Base-by-base conservation (phyloP, 1,140 invertebrate species). In the Brachionus rotundiformis region DNA sequence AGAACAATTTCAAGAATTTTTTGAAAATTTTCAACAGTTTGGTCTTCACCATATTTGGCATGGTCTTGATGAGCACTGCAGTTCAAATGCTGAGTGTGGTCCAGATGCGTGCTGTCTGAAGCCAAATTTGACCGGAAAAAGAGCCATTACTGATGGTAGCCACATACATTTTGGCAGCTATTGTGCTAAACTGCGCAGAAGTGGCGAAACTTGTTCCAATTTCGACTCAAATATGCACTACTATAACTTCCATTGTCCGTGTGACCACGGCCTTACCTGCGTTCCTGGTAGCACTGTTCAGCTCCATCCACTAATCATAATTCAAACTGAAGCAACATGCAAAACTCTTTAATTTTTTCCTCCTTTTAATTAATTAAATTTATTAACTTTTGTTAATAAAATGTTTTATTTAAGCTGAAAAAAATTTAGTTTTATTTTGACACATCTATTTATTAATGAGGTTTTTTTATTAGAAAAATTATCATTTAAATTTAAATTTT, bases 81-180 rank as follows among this genome's bases (percentile, higher is more conserved):
- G 47, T 16, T 65, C 59, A 44, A 63, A 81, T 49, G 54, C 44
- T 41, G 59, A 81, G 25, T 81, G 79, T 25, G 79, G 79, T n/a
- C 79, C 79, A 31, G 59, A 63, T 54, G 79, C 79, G 27, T 81
- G 79, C 27, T 81, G 79, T 49, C 39, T 81, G 13, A 47, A 81
- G 63, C 59, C 63, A 31, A 81, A 36, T 47, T 23, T 65, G n/a
- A 25, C 39, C 3, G 79, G 79, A n/a, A 79, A 79, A 79, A 16
- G 59, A 59, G 76, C 47, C 1, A 79, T 59, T 59, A 54, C 47
- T 59, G 76, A 63, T 61, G 76, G 47, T 59, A 44, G 27, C 59
- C 44, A 77, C n/a, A 33, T 77, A 33, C 44, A 77, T 33, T 54
- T 77, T 10, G 44, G 44, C 31, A 77, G 73, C 31, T 77, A 77